A percentile compares a stretch with the other conserved stretches of the same genome.
Evolutionary conservation across 2,888 invertebrate genomes (phyloP).

Genomic region (Xanthia togata): DNA sequence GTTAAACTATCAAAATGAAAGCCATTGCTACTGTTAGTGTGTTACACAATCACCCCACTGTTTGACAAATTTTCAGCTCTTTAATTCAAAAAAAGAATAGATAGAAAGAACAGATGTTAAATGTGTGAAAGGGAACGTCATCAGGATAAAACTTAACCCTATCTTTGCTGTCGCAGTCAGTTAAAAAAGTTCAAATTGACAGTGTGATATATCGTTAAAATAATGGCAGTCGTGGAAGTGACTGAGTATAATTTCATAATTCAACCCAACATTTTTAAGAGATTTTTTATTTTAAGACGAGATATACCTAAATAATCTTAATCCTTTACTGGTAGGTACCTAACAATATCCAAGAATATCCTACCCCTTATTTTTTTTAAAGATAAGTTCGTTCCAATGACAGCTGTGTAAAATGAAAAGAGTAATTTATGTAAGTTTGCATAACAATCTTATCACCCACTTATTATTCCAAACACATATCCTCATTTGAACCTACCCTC

Average conservation of each 20-base stretch:
- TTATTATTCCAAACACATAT: constrained; percentile 22
- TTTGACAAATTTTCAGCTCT: neutral
- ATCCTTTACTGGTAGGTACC: neutral
- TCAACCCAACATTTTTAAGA: neutral
- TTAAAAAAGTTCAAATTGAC: neutral
- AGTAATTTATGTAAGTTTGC: neutral
- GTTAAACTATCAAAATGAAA: too few relatives aligned
- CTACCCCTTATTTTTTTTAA: neutral
- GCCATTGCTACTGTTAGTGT: too few relatives aligned
- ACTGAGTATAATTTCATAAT: neutral
- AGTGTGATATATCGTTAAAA: neutral
- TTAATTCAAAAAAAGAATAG: neutral
- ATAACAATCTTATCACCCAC: neutral
- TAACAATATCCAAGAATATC: neutral
- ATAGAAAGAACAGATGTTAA: too few relatives aligned
- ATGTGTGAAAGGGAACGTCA: neutral
- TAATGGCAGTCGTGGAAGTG: neutral
- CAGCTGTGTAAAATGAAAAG: neutral
- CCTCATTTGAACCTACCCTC: neutral
- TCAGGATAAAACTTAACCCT: too few relatives aligned
- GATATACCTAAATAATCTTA: neutral
- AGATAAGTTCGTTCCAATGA: too few relatives aligned
- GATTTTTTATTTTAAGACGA: neutral
- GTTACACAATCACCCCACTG: too few relatives aligned
- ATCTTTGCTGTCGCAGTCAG: too few relatives aligned